phyloP scores from a whole-genome alignment of 2,113 vertebrate species.

The Triplophysa dalaica region DNA sequence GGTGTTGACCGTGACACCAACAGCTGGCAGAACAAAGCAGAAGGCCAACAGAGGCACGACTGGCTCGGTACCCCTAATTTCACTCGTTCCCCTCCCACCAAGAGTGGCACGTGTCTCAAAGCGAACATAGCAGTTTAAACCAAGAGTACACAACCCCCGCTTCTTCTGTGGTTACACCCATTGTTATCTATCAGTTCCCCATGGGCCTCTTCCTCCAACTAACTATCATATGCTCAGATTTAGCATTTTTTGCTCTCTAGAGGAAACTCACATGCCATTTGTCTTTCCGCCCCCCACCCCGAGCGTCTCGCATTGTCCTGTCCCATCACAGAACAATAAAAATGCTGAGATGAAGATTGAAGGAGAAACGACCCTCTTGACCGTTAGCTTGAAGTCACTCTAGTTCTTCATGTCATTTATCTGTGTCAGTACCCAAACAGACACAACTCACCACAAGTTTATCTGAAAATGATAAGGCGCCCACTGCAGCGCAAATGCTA shows the following conservation, averaged over 20 bases:
- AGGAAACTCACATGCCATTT: constrained; percentile 60
- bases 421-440: constrained; percentile 39
- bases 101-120: constrained; percentile 62
- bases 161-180: constrained; percentile 36
- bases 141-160: constrained; percentile 44
- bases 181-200: constrained; percentile 44
- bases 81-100: background rate
- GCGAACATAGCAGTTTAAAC: constrained; percentile 51
- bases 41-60: constrained; percentile 37
- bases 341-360: constrained; percentile 55
- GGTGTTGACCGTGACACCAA: constrained; percentile 38
- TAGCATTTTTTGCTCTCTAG: constrained; percentile 54
- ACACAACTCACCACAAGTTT: constrained; percentile 23
- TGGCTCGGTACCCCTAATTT: constrained; percentile 19
- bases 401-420: constrained; percentile 41
- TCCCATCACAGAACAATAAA: constrained; percentile 60
- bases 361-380: constrained; percentile 53
- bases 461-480: constrained; percentile 40
- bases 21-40: constrained; percentile 61
- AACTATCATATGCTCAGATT: constrained; percentile 44
- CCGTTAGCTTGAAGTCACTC: constrained; percentile 58
- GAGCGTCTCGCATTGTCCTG: constrained; percentile 35
- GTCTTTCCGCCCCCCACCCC: constrained; percentile 54
- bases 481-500: constrained; percentile 13
- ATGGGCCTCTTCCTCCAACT: constrained; percentile 37